Base-by-base conservation (phyloP, 2,888 invertebrate genomes). In the Napeogenes sylphis region DNA sequence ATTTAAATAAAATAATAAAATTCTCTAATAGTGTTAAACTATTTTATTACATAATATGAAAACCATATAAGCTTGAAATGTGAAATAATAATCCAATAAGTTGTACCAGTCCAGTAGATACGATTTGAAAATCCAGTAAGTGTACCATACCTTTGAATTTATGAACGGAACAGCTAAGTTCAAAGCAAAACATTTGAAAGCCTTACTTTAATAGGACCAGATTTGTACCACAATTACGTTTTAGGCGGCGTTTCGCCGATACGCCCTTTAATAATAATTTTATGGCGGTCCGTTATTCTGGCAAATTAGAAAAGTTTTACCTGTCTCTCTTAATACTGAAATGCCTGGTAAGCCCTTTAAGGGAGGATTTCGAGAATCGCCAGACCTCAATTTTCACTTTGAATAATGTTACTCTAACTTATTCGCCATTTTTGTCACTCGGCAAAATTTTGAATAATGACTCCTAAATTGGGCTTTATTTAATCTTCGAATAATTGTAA, bases 261-360 rank as follows among this genome's bases (percentile, higher is more conserved):
- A 65, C 59, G 58, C 61, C 63, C 61, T 61, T 63, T 66, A 62
- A 67, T 63, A 65, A 68, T 65, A 67, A 64, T 70, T 70, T 72
- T 74, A 71, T 68, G 66, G 62, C 64, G 68, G 62, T 71, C 71
- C 71, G 75, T 75, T 76, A 76, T 65, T 72, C 70, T 70, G 74
- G 76, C 73, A 82, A 83, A 83, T 84, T 81, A 80, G 79, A 79
- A 83, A 84, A 84, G 80, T 84, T 83, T 80, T 74, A 74, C 75
- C 73, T 74, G 75, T 71, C 66, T 21, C 21, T 21, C 21, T 71
- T 75, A 76, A 76, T 63, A 73, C 73, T 67, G 73, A 77, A 78
- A 78, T 78, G 77, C 74, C 70, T 66, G 57, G 70, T 73, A 76
- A 75, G 74, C 75, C 71, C 72, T 71, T 74, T 71, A 66, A 60